phyloP scores from a whole-genome alignment of 2,888 invertebrate species.

The Argyresthia albistria region DNA sequence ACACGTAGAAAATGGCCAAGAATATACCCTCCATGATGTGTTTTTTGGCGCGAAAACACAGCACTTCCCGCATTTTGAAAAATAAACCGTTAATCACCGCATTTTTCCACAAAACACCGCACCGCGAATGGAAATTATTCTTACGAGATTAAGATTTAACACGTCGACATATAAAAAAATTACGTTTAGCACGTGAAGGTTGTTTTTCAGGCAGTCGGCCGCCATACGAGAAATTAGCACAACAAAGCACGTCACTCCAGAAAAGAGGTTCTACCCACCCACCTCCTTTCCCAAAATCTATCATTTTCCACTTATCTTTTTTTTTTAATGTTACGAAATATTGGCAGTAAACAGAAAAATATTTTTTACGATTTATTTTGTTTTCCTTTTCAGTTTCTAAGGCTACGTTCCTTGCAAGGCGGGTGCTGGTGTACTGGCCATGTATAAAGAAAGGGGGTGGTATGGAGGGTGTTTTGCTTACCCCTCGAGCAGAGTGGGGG shows the following conservation, averaged over 20 bases:
- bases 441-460: conserved; percentile 52
- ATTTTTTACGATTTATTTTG: conserved; percentile 54
- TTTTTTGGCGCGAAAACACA: conserved; percentile 60
- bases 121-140: conserved; percentile 14
- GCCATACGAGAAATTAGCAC: conserved; percentile 29
- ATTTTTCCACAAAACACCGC: conserved; percentile 16
- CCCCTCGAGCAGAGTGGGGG: conserved; percentile 17
- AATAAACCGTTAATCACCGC: conserved; percentile 7
- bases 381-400: conserved; percentile 63
- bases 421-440: conserved; percentile 59
- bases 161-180: conserved; percentile 22
- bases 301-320: neutral
- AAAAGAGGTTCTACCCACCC: conserved; percentile 5
- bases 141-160: conserved; percentile 22
- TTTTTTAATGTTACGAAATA: neutral
- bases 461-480: conserved; percentile 13
- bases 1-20: conserved; percentile 50
- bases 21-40: conserved; percentile 41
- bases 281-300: neutral
- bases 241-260: conserved; percentile 13
- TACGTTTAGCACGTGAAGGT: conserved; percentile 31
- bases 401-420: conserved; percentile 57
- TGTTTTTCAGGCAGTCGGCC: conserved; percentile 30
- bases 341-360: conserved; percentile 2
- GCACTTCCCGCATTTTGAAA: conserved; percentile 32